Base-by-base conservation (phyloP, 2,113 vertebrate species). In the Oncorhynchus masou region DNA sequence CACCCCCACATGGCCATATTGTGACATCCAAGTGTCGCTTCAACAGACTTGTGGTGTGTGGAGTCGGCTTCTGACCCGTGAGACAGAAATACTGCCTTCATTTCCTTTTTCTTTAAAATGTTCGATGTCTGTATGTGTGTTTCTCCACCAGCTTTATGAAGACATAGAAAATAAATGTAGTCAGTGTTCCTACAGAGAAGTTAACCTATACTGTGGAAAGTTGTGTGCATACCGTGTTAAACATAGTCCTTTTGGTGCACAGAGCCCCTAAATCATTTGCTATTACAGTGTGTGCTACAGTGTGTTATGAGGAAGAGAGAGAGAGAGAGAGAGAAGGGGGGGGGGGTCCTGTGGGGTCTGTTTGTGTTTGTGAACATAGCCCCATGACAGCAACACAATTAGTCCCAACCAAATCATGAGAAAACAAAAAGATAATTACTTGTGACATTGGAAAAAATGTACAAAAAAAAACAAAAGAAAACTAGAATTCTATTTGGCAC, bases 21-120 rank as follows among this genome's bases (percentile, higher is more conserved):
- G 77, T 83, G 71, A 81, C 69, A 79, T 73, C 83, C 49, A 74
- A 80, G 71, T 81, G 71, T 90, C 80, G 73, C 70, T 71, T 84
- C 78, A 73, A 68, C 75, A 68, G 70, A 13, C 22, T 69, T 13
- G 25, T 22, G 45, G 70, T 70, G 45, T 27, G 51, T 54, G 13
- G 13, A 54, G 51, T 54, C 16, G 51, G 51, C 34, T 39, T 27
- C 45, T 4, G 70, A 20, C 71, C 72, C 64, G 22, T 65, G 59
- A 51, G 34, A 70, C 34, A 68, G 19, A 77, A 81, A 22, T 69
- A 59, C 12, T 67, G 1, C 16, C 27, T 25, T 31, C 5, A 29
- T 29, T 31, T 67, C 15, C 13, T 16, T 25, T 27, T 27, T 15
- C 25, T 29, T 15, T 6, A 6, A 13, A 27, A 19, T 25, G 15